Base-by-base conservation (phyloP, 2,888 invertebrate species). In the Caenorhabditis macrosperma region DNA sequence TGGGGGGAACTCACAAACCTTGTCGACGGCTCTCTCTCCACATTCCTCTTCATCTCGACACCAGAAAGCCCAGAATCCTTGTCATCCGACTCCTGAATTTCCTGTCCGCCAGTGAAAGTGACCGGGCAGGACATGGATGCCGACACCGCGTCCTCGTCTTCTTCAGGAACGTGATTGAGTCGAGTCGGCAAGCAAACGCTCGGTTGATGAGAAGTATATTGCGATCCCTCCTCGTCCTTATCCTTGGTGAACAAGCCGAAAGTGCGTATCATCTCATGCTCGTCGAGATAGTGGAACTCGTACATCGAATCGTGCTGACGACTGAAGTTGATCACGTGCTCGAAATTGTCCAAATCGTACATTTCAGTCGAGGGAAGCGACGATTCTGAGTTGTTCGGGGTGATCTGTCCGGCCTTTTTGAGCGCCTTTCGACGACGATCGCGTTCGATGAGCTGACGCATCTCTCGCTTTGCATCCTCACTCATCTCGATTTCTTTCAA, bases 271-370 rank as follows among this genome's bases (percentile, higher is more conserved):
- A 82, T 80, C 54, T 87, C 85, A 66, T 95, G 94, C 87, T 94
- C 94, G 91, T 96, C 95, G 91, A 95, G 94, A 91, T 96, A 96
- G 92, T 96, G 96, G 92, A 95, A 96, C 0, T 95, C 94, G 93
- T 96, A 95, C 9, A 95, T 92, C 0, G 96, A 94, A 86, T 96
- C 96, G 89, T 96, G 95, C 86, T 95, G 94, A 52, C 94, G 93
- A 64, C 95, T 95, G 86, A 95, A 95, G 82, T 93, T 91, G 4
- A 93, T 90, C 69, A 93, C 93, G 86, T 93, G 92, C 59, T 93
- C 93, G 83, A 93, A 92, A 0, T 93, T 92, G 86, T 93, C 93
- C 60, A 93, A 92, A 59, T 88, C 88, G 28, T 82, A 81, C 1
- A 68, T 17, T n/a, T 63, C 61, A 1, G 55, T 20, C n/a, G n/a